Evolutionary conservation across 2,888 invertebrate species (phyloP).

Genomic region (Ophion slaviceki): DNA sequence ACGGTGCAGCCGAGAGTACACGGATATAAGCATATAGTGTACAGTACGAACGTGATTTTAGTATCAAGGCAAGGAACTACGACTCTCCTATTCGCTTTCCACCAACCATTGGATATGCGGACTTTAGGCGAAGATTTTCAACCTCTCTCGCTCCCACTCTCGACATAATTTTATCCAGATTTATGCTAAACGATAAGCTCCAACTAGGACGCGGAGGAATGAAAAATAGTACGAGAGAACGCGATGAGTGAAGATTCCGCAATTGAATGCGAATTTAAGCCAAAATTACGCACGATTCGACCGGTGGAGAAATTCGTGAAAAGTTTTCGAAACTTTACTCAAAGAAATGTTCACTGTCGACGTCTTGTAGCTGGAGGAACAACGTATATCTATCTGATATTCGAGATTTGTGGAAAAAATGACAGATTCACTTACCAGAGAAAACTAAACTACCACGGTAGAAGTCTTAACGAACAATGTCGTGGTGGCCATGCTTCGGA

Average conservation of each 20-base stretch:
- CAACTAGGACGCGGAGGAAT: conserved; percentile 2
- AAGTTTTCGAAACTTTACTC: neutral
- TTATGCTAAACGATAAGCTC: conserved; percentile 47
- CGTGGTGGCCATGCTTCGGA: too few relatives aligned
- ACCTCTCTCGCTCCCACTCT: conserved; percentile 9
- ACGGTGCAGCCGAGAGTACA: conserved; percentile 7
- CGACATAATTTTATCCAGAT: conserved; percentile 42
- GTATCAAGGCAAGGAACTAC: conserved; percentile 25
- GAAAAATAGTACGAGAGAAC: neutral
- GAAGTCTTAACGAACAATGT: too few relatives aligned
- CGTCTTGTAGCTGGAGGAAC: too few relatives aligned
- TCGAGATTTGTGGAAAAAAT: too few relatives aligned
- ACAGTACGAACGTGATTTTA: conserved; percentile 24
- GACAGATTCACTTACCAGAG: too few relatives aligned
- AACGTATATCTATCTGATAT: too few relatives aligned
- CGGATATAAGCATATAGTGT: conserved; percentile 38
- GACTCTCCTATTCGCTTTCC: conserved; percentile 49
- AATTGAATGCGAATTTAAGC: neutral
- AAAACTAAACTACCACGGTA: too few relatives aligned
- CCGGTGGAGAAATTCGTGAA: neutral
- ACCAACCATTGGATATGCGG: conserved; percentile 44
- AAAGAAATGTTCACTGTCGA: neutral
- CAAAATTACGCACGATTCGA: too few relatives aligned
- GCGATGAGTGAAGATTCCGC: neutral
- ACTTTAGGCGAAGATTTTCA: conserved; percentile 51